Evolutionary conservation across 2,888 invertebrate species (phyloP).

Genomic region (Macaria liturata): DNA sequence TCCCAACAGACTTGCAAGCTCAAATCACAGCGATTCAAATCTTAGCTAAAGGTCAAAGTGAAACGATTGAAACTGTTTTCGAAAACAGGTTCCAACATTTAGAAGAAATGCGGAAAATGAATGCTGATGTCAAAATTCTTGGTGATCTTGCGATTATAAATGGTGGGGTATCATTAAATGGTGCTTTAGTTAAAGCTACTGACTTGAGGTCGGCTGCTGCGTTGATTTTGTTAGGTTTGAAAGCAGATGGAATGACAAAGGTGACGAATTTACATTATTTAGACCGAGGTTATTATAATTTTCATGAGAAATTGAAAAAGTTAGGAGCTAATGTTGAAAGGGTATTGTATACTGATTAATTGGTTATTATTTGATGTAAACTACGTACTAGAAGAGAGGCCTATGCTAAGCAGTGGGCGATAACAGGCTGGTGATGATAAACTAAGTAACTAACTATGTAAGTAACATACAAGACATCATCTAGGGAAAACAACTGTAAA

Average conservation of each 20-base stretch:
- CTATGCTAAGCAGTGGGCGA: no score
- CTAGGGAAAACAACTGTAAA: not conserved
- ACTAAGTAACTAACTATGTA: no score
- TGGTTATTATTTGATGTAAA: no score
- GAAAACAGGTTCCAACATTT: conserved; percentile 29
- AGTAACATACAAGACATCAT: no score
- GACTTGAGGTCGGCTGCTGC: conserved; percentile 28
- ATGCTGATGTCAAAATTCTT: conserved; percentile 9
- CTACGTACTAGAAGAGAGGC: no score
- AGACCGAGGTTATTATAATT: conserved; percentile 27
- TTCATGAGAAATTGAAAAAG: conserved; percentile 23
- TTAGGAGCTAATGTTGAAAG: conserved; percentile 2
- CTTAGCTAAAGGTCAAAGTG: conserved; percentile 17
- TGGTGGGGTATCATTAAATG: conserved; percentile 8
- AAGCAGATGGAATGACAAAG: conserved; percentile 18
- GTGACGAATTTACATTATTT: conserved; percentile 20
- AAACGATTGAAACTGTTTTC: conserved; percentile 21
- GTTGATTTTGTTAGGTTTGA: conserved; percentile 20
- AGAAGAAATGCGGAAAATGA: conserved; percentile 18
- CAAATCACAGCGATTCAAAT: conserved; percentile 19
- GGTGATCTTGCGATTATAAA: conserved; percentile 14
- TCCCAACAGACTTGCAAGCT: conserved; percentile 28
- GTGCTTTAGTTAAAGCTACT: conserved; percentile 12
- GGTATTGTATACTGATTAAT: no score
- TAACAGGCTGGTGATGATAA: no score